These are phyloP conservation scores for Glaucidium brasilianum DNA, from an alignment of 2,113 vertebrate genomes.

Conservation along the genomic window DNA sequence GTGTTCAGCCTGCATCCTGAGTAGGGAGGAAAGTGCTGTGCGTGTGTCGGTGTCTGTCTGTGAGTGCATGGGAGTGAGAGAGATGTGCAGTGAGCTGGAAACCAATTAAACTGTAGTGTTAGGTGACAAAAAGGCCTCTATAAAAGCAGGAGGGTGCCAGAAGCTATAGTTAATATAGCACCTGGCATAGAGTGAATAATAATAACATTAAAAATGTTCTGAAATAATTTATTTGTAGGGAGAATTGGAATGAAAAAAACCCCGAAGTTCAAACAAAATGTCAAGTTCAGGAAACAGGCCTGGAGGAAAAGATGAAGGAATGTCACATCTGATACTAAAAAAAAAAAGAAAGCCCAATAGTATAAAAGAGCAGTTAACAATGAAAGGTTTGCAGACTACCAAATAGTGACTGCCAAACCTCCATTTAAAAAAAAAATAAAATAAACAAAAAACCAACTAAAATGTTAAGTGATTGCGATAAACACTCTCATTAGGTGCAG, in stretches of 20 bases:
- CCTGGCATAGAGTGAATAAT: not conserved
- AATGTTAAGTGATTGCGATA: not conserved
- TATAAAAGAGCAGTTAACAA: not conserved
- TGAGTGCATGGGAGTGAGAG: not conserved
- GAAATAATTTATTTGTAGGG: not conserved
- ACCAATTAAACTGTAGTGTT: conserved; percentile 29
- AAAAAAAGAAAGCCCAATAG: not conserved
- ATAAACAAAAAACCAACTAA: not conserved
- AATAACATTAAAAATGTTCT: not conserved
- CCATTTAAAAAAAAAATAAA: not conserved
- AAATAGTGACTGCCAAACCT: not conserved
- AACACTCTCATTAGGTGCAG: not conserved
- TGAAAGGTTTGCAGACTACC: not conserved
- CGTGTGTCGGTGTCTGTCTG: not conserved
- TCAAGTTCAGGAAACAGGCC: not conserved
- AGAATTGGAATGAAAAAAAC: not conserved
- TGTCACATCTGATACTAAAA: not conserved
- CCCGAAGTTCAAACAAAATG: not conserved
- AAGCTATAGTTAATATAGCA: not conserved
- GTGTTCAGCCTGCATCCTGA: not conserved
- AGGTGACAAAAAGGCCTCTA: not conserved
- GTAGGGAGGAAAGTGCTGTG: not conserved
- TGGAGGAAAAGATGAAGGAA: not conserved
- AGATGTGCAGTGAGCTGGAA: conserved; percentile 8
- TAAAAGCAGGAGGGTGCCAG: not conserved